A percentile compares a stretch with the other conserved stretches of the same genome.
phyloP scores from a whole-genome alignment of 2,797 vertebrate species.

The Arrhamphus sclerolepis region DNA sequence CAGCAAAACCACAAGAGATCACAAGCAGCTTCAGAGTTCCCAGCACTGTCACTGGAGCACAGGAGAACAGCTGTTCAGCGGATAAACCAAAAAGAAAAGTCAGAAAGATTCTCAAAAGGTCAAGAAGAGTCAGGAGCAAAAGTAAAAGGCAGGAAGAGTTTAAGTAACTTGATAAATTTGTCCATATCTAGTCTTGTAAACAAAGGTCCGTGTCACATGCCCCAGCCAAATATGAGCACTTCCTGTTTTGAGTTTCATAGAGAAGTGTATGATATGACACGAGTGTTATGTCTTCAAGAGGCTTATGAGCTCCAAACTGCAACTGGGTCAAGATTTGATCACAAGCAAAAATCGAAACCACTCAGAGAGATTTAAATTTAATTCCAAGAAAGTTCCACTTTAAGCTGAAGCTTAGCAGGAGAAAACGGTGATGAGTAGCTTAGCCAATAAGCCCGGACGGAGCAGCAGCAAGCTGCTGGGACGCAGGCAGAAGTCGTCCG shows the following conservation, averaged over 20 bases:
- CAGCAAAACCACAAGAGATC: conserved; percentile 17
- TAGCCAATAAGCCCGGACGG: conserved; percentile 34
- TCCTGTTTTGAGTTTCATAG: conserved; percentile 69
- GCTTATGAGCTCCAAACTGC: conserved; percentile 6
- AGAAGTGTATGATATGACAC: conserved; percentile 56
- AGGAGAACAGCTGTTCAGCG: conserved; percentile 7
- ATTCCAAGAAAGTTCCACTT: conserved; percentile 53
- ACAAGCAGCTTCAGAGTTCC: conserved; percentile 18
- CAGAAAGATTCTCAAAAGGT: not conserved
- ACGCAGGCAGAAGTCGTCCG: conserved; percentile 13
- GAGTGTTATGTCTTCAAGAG: not conserved
- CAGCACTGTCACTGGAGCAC: conserved; percentile 26
- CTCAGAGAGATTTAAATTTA: conserved; percentile 42
- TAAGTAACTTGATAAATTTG: not conserved
- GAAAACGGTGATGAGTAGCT: conserved; percentile 41
- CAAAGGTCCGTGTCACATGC: conserved; percentile 11
- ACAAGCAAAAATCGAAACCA: conserved; percentile 32
- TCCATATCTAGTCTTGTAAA: not conserved
- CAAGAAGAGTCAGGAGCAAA: not conserved
- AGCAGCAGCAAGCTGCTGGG: conserved; percentile 22
- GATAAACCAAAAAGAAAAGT: not conserved
- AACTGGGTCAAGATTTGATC: conserved; percentile 38
- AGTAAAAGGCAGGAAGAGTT: not conserved
- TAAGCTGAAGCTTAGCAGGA: conserved; percentile 47
- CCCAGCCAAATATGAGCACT: conserved; percentile 25